Base-by-base conservation (phyloP, 2,113 vertebrate species). In the Recurvirostra avosetta region DNA sequence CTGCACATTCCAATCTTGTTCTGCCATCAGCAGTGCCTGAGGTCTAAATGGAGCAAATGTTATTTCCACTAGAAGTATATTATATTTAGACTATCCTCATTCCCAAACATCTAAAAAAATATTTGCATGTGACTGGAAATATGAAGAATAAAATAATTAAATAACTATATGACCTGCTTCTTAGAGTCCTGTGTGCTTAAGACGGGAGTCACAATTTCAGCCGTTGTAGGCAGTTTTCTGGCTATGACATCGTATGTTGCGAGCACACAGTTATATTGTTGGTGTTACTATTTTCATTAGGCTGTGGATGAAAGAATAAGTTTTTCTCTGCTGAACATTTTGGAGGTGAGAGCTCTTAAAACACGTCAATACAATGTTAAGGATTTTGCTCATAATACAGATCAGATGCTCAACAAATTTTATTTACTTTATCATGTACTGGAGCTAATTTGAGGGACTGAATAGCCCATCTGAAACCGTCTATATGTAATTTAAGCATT, bases 1-100 rank as follows among this genome's bases (percentile, higher is more conserved):
- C 98, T 98, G 56, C 95, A 96, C 98, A 98, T 98, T 98, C 97
- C 97, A 97, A 19, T 93, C 96, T 96, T 94, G 23, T 96, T 97
- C 93, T 95, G 95, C 97, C 89, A 94, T 98, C 96, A 95, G 94
- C 93, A 93, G 68, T 90, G 83, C 94, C 94, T 95, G 89, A 94
- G 63, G 71, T 94, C 92, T 94, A 30, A 89, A 95, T 95, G 93
- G 96, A 96, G 92, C 91, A 97, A 94, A 75, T 95, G 67, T 89
- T 98, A 94, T 97, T 97, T 96, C 84, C 81, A 79, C 89, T 95
- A 80, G 23, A 94, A 92, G 87, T 96, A 56, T 93, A 77, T 97
- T 97, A 52, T 91, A 94, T 95, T 96, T 97, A 97, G 91, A 78
- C 29, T 87, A 83, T 86, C 45, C 55, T 97, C 30, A 52, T 91